phyloP scores from a whole-genome alignment of 2,888 invertebrate genomes.

The Sycophila texana region DNA sequence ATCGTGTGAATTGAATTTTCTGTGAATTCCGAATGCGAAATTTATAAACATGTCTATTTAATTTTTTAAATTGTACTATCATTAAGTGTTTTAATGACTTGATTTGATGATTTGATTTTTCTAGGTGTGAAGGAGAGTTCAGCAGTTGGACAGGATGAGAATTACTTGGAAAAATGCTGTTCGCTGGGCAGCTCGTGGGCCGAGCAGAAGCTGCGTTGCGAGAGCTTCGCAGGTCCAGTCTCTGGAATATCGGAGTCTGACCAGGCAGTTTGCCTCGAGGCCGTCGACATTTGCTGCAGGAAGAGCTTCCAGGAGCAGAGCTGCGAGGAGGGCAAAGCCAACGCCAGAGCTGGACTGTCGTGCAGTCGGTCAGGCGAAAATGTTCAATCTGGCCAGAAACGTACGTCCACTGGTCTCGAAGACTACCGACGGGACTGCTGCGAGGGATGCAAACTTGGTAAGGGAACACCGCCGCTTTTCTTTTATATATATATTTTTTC shows the following conservation, averaged over 20 bases:
- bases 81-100: too few relatives aligned
- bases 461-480: not conserved
- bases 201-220: conserved; percentile 75
- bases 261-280: conserved; percentile 80
- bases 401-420: conserved; percentile 59
- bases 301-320: conserved; percentile 75
- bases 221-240: conserved; percentile 77
- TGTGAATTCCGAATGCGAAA: too few relatives aligned
- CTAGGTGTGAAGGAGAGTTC: not conserved
- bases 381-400: conserved; percentile 57
- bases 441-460: conserved; percentile 72
- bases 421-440: conserved; percentile 72
- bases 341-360: conserved; percentile 75
- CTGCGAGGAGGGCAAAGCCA: conserved; percentile 77
- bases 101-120: too few relatives aligned
- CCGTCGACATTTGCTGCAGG: conserved; percentile 81
- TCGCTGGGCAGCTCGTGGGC: conserved; percentile 77
- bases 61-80: too few relatives aligned
- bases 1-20: too few relatives aligned
- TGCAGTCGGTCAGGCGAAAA: conserved; percentile 63
- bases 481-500: not conserved
- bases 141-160: not conserved
- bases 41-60: too few relatives aligned
- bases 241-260: conserved; percentile 78
- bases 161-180: conserved; percentile 76